A percentile compares a stretch with the other conserved stretches of the same genome.
Evolutionary conservation across 2,888 invertebrate genomes (phyloP).

Genomic region (Kryphioiulus occultus): DNA sequence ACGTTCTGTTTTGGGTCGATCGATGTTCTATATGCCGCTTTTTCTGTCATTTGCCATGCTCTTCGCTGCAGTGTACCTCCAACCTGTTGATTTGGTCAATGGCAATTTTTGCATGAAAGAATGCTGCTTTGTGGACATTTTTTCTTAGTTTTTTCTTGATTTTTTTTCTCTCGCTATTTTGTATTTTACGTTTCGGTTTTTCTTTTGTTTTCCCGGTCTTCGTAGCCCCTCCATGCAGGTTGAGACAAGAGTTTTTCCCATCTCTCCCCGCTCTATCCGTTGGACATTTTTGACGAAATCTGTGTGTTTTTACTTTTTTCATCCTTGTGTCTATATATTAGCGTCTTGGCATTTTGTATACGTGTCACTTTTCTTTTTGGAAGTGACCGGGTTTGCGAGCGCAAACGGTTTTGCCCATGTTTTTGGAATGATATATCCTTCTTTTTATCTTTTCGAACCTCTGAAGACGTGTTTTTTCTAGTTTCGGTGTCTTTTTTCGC

Average conservation of each 20-base stretch:
- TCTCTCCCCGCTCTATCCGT: conserved; percentile 22
- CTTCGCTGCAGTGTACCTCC: not conserved
- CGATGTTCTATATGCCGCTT: not conserved
- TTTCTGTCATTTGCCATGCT: conserved; percentile 20
- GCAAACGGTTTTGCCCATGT: conserved; percentile 26
- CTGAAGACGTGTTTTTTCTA: conserved; percentile 31
- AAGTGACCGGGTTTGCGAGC: conserved; percentile 16
- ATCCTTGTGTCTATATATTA: conserved; percentile 27
- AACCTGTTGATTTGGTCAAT: not conserved
- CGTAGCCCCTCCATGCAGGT: conserved; percentile 41
- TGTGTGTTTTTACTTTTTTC: not conserved
- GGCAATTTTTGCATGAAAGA: conserved; percentile 42
- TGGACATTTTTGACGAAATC: conserved; percentile 43
- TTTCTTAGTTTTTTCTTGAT: not conserved
- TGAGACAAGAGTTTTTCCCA: conserved; percentile 11
- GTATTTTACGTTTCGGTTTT: not conserved
- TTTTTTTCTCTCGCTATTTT: not conserved
- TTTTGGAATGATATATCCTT: conserved; percentile 46
- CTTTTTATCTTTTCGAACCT: conserved; percentile 35
- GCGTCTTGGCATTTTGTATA: conserved; percentile 43
- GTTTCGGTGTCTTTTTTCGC: conserved; percentile 41
- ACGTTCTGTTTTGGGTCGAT: not conserved
- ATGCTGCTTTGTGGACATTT: conserved; percentile 33
- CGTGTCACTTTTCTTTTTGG: conserved; percentile 41
- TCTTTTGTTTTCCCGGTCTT: not conserved